Conservation (phyloP, 2,888 invertebrate species). For the Alitta virens region DNA sequence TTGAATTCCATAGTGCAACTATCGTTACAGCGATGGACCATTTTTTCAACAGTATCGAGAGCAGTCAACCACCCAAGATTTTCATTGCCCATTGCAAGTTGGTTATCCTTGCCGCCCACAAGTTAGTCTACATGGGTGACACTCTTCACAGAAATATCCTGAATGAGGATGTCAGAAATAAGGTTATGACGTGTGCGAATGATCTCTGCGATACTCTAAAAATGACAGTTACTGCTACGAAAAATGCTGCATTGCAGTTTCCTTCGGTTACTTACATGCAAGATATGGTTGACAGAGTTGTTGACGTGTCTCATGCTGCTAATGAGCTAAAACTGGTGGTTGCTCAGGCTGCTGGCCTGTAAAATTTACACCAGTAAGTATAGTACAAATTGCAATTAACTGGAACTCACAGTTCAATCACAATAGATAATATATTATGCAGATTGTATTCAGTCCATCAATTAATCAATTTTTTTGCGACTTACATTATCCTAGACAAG, state of each 20-base stretch:
- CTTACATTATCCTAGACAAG: no score
- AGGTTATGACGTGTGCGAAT: constrained; percentile 49
- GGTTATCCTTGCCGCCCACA: constrained; percentile 89
- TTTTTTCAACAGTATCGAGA: constrained; percentile 85
- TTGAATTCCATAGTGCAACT: constrained; percentile 75
- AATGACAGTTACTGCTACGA: constrained; percentile 80
- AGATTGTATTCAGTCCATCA: no score
- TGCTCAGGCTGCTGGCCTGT: constrained; percentile 41
- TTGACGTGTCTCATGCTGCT: constrained; percentile 80
- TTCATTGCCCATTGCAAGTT: constrained; percentile 93
- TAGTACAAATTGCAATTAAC: no score
- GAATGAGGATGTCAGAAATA: constrained; percentile 71
- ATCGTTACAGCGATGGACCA: constrained; percentile 87
- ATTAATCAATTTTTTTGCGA: no score
- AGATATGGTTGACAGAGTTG: constrained; percentile 89
- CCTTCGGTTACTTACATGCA: constrained; percentile 87
- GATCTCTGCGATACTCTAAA: constrained; percentile 51
- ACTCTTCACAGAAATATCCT: constrained; percentile 83
- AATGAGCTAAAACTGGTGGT: constrained; percentile 68
- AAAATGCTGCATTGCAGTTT: constrained; percentile 86
- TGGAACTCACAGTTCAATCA: no score
- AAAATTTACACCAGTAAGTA: no score
- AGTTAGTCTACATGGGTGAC: constrained; percentile 91
- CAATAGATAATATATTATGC: no score
- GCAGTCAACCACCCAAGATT: constrained; percentile 87